A percentile compares a stretch with the other conserved stretches of the same genome.
These are phyloP conservation scores for Falcaria lacertinaria DNA, from an alignment of 2,888 invertebrate genomes.

Conservation along the genomic window DNA sequence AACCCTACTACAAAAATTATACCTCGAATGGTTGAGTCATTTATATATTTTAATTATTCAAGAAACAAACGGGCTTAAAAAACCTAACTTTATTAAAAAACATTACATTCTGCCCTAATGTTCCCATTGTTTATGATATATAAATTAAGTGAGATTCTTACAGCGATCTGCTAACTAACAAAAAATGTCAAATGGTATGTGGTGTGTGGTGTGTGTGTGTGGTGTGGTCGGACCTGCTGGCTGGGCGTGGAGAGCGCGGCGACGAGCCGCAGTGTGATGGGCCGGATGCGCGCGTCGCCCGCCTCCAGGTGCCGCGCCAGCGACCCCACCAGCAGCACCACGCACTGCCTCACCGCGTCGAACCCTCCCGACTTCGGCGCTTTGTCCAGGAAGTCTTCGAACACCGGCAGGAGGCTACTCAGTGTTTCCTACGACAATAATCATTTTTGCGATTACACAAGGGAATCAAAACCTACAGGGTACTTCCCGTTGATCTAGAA, in stretches of 20 bases:
- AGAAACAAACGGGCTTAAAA: no score
- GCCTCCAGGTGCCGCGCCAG: slow-evolving; percentile 97
- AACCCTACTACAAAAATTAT: no score
- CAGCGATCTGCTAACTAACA: no score
- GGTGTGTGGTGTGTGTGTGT: not conserved
- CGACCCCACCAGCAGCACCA: slow-evolving; percentile 98
- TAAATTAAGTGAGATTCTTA: no score
- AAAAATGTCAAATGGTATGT: not conserved
- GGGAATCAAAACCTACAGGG: no score
- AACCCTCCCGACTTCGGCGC: slow-evolving; percentile 94
- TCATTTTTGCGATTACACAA: not conserved
- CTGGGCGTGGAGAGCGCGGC: slow-evolving; percentile 97
- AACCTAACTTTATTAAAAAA: no score
- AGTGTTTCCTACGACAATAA: slow-evolving; percentile 77
- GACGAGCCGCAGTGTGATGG: slow-evolving; percentile 95
- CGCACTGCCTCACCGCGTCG: slow-evolving; percentile 96
- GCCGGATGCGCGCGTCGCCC: slow-evolving; percentile 92
- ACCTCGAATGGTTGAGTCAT: no score
- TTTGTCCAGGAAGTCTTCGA: slow-evolving; percentile 95
- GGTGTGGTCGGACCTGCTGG: slow-evolving; percentile 83
- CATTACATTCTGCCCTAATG: no score
- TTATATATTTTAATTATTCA: no score
- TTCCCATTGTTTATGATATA: no score
- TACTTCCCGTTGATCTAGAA: no score
- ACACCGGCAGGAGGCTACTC: slow-evolving; percentile 90